A percentile compares a stretch with the other conserved stretches of the same genome.
These are phyloP conservation scores for Choristoneura rosaceana DNA, from an alignment of 2,888 invertebrate species.

Conservation along the genomic window DNA sequence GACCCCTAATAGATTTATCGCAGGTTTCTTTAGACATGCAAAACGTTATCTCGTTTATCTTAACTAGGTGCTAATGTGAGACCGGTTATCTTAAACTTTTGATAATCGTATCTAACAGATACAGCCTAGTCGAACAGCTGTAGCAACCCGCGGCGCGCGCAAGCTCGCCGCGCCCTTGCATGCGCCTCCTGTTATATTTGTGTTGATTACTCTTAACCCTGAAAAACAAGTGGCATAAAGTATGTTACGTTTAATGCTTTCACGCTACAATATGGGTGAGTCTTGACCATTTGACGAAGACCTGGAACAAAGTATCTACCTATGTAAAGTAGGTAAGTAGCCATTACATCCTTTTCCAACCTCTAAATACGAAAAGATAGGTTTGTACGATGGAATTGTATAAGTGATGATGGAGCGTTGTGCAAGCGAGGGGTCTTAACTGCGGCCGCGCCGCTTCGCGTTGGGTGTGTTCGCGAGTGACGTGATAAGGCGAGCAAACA, in stretches of 20 bases:
- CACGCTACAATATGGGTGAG: not conserved
- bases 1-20: conserved; percentile 73
- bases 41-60: conserved; percentile 84
- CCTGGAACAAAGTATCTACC: not conserved
- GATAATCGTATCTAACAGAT: conserved; percentile 81
- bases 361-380: not conserved
- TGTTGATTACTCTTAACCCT: conserved; percentile 3
- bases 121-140: conserved; percentile 69
- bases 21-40: conserved; percentile 76
- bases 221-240: conserved; percentile 22
- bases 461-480: conserved; percentile 65
- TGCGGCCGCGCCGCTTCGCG: conserved; percentile 45
- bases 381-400: not conserved
- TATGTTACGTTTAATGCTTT: conserved; percentile 25
- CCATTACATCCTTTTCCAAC: not conserved
- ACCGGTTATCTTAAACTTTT: conserved; percentile 76
- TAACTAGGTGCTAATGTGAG: conserved; percentile 81
- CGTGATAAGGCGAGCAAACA: conserved; percentile 74
- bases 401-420: conserved; percentile 41
- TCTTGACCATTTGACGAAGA: conserved; percentile 17
- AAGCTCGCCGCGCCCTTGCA: conserved; percentile 23
- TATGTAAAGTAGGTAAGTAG: not conserved
- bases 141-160: conserved; percentile 43
- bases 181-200: not conserved
- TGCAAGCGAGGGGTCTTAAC: conserved; percentile 45